Conservation (phyloP, 2,888 invertebrate species). For the Keiferia lycopersicella region DNA sequence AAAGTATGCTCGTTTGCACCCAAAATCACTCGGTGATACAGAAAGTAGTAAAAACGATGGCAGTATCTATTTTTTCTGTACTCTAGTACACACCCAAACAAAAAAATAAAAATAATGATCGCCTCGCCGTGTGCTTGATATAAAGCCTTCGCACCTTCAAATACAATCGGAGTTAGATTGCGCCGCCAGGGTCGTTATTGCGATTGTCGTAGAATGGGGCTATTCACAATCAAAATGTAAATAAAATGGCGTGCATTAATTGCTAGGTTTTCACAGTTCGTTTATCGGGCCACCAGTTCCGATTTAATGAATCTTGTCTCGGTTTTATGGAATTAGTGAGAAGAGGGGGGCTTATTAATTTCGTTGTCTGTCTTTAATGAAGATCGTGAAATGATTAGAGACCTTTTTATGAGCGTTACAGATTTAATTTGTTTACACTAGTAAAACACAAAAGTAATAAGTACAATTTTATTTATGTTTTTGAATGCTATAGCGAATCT, state of each 20-base stretch:
- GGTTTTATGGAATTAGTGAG: conserved; percentile 36
- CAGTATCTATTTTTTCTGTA: conserved; percentile 42
- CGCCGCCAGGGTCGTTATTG: conserved; percentile 33
- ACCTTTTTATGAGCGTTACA: background rate
- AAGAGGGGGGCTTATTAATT: conserved; percentile 19
- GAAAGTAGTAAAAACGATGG: too few relatives aligned
- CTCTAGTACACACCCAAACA: conserved; percentile 56
- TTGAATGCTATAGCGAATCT: too few relatives aligned
- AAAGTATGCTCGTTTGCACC: too few relatives aligned
- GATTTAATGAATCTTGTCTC: conserved; percentile 44
- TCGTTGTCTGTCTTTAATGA: background rate
- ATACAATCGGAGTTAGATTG: conserved; percentile 41
- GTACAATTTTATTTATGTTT: too few relatives aligned
- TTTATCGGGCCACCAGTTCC: conserved; percentile 48
- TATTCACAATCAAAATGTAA: conserved; percentile 59
- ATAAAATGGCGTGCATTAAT: conserved; percentile 69
- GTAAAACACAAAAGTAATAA: too few relatives aligned
- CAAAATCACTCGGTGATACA: too few relatives aligned
- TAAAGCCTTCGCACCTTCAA: conserved; percentile 36
- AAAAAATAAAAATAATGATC: conserved; percentile 45
- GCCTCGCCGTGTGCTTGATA: conserved; percentile 35
- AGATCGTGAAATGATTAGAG: conserved; percentile 10
- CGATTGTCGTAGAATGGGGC: conserved; percentile 34
- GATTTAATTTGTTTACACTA: background rate
- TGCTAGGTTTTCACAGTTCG: conserved; percentile 68